phyloP scores from a whole-genome alignment of 1,140 invertebrate species.

The Drosophila ambigua region DNA sequence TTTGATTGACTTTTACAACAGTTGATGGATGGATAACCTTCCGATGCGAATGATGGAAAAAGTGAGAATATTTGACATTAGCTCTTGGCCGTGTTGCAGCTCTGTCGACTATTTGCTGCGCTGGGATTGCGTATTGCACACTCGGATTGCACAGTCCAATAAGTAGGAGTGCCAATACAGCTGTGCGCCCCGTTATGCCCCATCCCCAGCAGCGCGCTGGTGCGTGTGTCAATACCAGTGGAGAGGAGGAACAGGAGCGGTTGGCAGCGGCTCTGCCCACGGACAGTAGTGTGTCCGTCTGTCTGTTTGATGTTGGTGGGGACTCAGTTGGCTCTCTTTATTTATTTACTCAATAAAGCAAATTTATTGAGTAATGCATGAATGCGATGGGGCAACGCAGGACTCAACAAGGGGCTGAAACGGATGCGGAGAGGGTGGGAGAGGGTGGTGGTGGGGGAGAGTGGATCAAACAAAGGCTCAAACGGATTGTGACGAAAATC shows the following conservation, averaged over 20 bases:
- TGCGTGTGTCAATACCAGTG: no score
- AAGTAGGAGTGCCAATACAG: constrained; percentile 53
- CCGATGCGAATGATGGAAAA: not conserved
- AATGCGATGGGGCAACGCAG: constrained; percentile 1
- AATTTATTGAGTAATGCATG: constrained; percentile 76
- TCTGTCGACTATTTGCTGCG: constrained; percentile 28
- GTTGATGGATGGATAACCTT: no score
- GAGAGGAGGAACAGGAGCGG: not conserved
- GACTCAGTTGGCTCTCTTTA: constrained; percentile 53
- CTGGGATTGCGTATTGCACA: constrained; percentile 11
- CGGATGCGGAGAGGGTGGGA: no score
- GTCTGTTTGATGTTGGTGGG: constrained; percentile 52
- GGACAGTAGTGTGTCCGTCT: constrained; percentile 20
- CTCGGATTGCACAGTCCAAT: constrained; percentile 44
- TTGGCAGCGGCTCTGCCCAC: constrained; percentile 11
- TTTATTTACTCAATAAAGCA: constrained; percentile 81
- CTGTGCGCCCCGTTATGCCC: constrained; percentile 1
- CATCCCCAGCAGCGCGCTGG: no score
- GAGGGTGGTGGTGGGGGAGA: not conserved
- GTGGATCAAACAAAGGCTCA: constrained; percentile 43
- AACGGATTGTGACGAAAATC: constrained; percentile 42
- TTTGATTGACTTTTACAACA: no score
- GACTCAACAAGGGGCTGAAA: not conserved
- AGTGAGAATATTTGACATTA: constrained; percentile 41
- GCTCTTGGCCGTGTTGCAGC: constrained; percentile 12